Evolutionary conservation across 2,888 invertebrate genomes (phyloP).

Genomic region (Axea sp.): DNA sequence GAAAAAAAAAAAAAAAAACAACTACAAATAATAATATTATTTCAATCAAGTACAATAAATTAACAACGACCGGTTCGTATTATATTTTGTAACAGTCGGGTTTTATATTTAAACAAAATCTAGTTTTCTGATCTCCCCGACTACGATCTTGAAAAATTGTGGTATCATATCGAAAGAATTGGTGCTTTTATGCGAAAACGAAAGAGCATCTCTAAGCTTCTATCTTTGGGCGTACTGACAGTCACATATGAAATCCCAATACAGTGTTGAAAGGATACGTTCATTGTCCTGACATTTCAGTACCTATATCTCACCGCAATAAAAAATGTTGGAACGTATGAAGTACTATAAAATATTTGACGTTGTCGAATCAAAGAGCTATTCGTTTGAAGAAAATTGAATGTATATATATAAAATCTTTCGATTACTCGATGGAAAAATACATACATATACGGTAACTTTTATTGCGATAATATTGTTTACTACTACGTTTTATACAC

Average conservation of each 20-base stretch:
- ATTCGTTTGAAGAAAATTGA: background rate
- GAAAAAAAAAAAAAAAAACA: too few species aligned
- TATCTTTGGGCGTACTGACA: constrained; percentile 25
- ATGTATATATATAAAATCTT: too few species aligned
- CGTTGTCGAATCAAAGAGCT: constrained; percentile 19
- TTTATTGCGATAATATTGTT: too few species aligned
- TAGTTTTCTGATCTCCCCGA: background rate
- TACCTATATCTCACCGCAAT: constrained; percentile 28
- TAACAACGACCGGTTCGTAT: too few species aligned
- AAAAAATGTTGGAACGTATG: constrained; percentile 18
- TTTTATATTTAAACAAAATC: too few species aligned
- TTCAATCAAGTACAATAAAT: too few species aligned
- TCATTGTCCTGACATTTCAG: constrained; percentile 41
- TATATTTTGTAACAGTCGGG: too few species aligned
- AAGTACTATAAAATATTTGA: constrained; percentile 25
- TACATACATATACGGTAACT: too few species aligned
- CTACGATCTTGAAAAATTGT: constrained; percentile 30
- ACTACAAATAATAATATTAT: too few species aligned
- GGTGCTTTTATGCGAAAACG: constrained; percentile 34
- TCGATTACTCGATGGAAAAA: too few species aligned
- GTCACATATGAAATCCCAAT: constrained; percentile 29
- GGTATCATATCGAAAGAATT: constrained; percentile 18
- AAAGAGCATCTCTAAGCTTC: constrained; percentile 17
- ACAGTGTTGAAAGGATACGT: constrained; percentile 33
- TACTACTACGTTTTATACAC: too few species aligned